Evolutionary conservation across 2,113 vertebrate species (phyloP), one percentile per base, ranked within the genome.

Genomic region (Manacus vitellinus): DNA sequence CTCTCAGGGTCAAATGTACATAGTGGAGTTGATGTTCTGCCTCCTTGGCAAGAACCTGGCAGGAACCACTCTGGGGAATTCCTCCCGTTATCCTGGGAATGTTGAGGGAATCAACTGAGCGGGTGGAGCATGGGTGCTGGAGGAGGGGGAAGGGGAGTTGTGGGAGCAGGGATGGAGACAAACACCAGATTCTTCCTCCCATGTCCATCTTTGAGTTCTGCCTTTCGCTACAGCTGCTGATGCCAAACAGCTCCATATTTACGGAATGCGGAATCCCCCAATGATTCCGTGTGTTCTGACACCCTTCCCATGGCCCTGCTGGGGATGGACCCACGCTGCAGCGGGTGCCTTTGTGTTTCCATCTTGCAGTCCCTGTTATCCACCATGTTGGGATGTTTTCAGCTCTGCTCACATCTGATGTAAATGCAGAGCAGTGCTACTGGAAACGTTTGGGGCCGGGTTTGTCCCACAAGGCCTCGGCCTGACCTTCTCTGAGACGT

Each of bases 201-300:
- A 0, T 14, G 4, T 55, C 51, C 9, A 2, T 62, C 46, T 81
- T 23, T n/a, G 52, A 39, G 80, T 37, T 70, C 61, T 44, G 35
- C 47, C 22, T 51, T 78, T 59, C 51, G 18, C 62, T 21, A 4
- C 28, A 52, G 4, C n/a, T 18, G 37, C 83, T 55, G 18, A 5
- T 7, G 27, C 24, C 8, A 2, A 43, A 1, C 8, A 9, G 61
- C 55, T 39, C 75, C 0, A 0, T 3, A 1, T 15, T 20, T 28
- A 23, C 18, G 28, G 72, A 76, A 19, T 0, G 1, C 25, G 83
- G 71, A 49, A 15, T 47, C 9, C 41, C 22, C 30, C 25, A 11
- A 14, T 43, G 72, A 25, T 55, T 55, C 67, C 21, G 22, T 47
- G 35, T 62, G 47, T 43, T 56, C n/a, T 9, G 56, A 22, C 23